Base-by-base conservation (phyloP, 2,797 vertebrate species). In the Ptychadena robeensis region DNA sequence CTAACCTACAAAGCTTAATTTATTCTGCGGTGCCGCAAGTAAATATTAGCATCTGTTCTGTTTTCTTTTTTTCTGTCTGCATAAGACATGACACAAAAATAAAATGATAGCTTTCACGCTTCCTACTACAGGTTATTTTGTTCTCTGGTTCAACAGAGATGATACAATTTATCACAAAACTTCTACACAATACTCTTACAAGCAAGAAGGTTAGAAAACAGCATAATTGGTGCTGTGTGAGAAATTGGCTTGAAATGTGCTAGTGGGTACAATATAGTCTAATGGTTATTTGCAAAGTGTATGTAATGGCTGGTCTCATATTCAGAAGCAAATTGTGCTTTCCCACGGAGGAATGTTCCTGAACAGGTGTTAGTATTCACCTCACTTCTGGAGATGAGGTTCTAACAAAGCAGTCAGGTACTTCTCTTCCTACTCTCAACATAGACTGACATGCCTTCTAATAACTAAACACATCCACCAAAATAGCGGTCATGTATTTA, bases 241-340 rank as follows among this genome's bases (percentile, higher is more conserved):
- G 81, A 87, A 88, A 90, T 91, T 88, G 87, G 86, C 87, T 89
- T 66, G 34, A 88, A 88, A 88, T 76, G 80, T 87, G 88, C 87
- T 91, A 91, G 86, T 85, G 89, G 87, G 86, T 89, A 77, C 59
- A 73, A 80, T 91, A 91, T 89, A 73, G 88, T 88, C 81, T 82
- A 88, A 88, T 88, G n/a, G 77, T 81, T 86, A 85, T 91, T 86
- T 88, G 86, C 86, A 65, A 91, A 89, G 76, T 83, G 86, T 75
- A 79, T 81, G 86, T 90, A 90, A 88, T 88, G 80, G 85, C 72
- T 87, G 87, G 90, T 89, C 85, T 81, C 87, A 81, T 89, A 81
- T 87, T 86, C 87, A 72, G n/a, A 85, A 88, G 82, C 74, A 82
- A 88, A 89, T 85, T 72, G 88, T 86, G 75, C 44, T 38, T 86